These are phyloP conservation scores for Protaetia brevitarsis DNA, from an alignment of 1,140 invertebrate species.

Conservation along the genomic window DNA sequence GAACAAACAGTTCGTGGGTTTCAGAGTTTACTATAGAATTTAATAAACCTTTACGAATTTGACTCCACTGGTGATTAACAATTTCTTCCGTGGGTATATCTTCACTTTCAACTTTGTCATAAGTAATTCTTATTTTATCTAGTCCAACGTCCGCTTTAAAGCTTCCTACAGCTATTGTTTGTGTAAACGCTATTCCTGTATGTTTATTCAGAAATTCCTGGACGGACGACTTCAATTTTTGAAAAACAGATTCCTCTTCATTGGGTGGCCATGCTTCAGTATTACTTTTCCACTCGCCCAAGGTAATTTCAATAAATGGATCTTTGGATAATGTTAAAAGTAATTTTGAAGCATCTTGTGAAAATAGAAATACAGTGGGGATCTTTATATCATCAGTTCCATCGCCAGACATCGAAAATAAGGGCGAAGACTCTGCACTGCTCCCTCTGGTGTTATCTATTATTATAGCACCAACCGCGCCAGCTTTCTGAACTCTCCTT, in stretches of 20 bases:
- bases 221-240: slow-evolving; percentile 47
- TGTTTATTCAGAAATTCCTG: slow-evolving; percentile 49
- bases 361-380: slow-evolving; percentile 88
- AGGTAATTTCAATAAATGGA: slow-evolving; percentile 52
- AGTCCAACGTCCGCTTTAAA: slow-evolving; percentile 41
- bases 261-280: slow-evolving; percentile 33
- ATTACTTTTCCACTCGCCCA: slow-evolving; percentile 52
- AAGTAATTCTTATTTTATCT: slow-evolving; percentile 41
- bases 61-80: slow-evolving; percentile 40
- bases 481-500: slow-evolving; percentile 75
- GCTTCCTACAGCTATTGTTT: slow-evolving; percentile 37
- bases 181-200: slow-evolving; percentile 43
- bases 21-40: slow-evolving; percentile 41
- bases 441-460: slow-evolving; percentile 81
- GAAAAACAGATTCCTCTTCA: slow-evolving; percentile 47
- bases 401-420: slow-evolving; percentile 97
- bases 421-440: slow-evolving; percentile 66
- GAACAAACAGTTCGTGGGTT: slow-evolving; percentile 38
- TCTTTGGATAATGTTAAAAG: slow-evolving; percentile 55
- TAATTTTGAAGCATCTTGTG: slow-evolving; percentile 69
- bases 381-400: slow-evolving; percentile 84
- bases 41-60: slow-evolving; percentile 40
- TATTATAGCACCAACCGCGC: slow-evolving; percentile 82
- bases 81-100: slow-evolving; percentile 15
- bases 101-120: slow-evolving; percentile 27